Evolutionary conservation across 2,113 vertebrate species (phyloP).

Genomic region (Albula goreensis): DNA sequence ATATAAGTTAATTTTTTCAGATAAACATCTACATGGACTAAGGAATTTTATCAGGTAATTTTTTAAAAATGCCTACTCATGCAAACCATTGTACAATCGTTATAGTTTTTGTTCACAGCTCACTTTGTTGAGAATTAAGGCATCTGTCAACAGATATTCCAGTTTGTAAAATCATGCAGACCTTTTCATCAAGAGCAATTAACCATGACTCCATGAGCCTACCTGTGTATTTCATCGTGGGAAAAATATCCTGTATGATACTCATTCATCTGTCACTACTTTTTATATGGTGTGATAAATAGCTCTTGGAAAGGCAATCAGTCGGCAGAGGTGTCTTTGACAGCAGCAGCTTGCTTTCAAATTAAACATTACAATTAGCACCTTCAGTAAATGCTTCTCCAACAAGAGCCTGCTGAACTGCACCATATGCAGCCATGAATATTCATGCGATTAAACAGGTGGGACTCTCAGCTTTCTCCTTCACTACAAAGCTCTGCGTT

Average conservation of each 20-base stretch:
- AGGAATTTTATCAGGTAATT: too few relatives aligned
- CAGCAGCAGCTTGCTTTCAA: conserved; percentile 32
- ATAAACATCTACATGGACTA: too few relatives aligned
- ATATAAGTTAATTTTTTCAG: too few relatives aligned
- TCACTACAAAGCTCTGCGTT: neutral
- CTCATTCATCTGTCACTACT: neutral
- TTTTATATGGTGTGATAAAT: neutral
- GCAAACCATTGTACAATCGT: too few relatives aligned
- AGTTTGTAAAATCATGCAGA: neutral
- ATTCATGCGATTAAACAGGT: conserved; percentile 21
- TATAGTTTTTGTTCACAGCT: neutral
- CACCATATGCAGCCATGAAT: conserved; percentile 31
- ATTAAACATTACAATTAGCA: conserved; percentile 31
- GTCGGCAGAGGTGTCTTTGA: conserved; percentile 13
- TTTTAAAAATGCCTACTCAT: too few relatives aligned
- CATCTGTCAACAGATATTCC: neutral
- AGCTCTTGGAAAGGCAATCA: neutral
- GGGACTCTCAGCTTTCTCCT: neutral
- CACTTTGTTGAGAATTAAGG: neutral
- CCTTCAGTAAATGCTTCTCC: conserved; percentile 14
- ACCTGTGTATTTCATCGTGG: neutral
- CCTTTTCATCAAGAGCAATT: conserved; percentile 3
- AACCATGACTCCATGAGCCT: neutral
- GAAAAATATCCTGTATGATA: neutral
- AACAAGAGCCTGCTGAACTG: conserved; percentile 22